Base-by-base conservation (phyloP, 2,888 invertebrate species). In the Drosophila austrosaltans region DNA sequence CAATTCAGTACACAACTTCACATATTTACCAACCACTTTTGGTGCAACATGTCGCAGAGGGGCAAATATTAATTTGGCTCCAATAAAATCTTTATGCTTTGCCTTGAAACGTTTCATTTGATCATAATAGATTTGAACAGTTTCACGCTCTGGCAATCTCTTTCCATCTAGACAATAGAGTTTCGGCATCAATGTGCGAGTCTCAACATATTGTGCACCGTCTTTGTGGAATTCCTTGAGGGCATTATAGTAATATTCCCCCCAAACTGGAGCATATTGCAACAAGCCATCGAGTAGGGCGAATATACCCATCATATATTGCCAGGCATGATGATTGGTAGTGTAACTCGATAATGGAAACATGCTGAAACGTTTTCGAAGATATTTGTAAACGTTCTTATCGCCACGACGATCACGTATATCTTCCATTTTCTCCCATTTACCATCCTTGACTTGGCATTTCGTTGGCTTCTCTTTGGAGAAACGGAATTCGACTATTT, bases 131-230 rank as follows among this genome's bases (percentile, higher is more conserved):
- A 95, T 91, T 67, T 92, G 92, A 0, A 94, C 94, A 0, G 94
- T 94, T 40, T 95, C 93, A 93, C 25, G 1, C 92, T 91, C 2
- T 91, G 92, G 76, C 94, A 94, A 0, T 79, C 76, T 0, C 92
- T 94, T 48, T 0, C 95, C 96, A 65, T 96, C 93, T 22, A 96
- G 89, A 67, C 95, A 95, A 77, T 96, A 96, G 0, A 95, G 91
- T 69, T 91, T 79, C 0, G 95, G 94, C 28, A 96, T 88, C 1
- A 94, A 91, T 20, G 95, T 93, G 60, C 96, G 93, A 0, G 96
- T 91, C 91, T 96, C 96, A 8, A 95, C 82, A 75, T 96, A 96
- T 91, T 95, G 94, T 0, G 96, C 93, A 60, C 95, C 95, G 79
- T 96, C 96, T 3, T 94, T 93, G 79, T 93, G 93, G 65, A 95